These are phyloP conservation scores for Panorpa germanica DNA, from an alignment of 2,888 invertebrate species.

Conservation along the genomic window DNA sequence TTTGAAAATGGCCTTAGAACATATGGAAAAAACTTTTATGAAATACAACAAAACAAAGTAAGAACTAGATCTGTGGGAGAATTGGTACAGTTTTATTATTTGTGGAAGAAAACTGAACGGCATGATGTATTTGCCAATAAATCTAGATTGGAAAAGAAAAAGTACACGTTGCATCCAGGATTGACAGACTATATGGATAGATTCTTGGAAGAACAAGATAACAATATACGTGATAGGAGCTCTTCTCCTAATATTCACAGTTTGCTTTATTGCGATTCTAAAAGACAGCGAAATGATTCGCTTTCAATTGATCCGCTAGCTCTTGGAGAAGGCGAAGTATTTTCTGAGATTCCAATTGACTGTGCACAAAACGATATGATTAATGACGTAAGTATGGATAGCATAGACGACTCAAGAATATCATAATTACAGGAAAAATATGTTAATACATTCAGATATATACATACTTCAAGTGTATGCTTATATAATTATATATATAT, in stretches of 20 bases:
- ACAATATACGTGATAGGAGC: slow-evolving; percentile 11
- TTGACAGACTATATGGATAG: slow-evolving; percentile 89
- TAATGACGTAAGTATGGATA: too few species aligned
- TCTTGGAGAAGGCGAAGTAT: too few species aligned
- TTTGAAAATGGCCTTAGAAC: slow-evolving; percentile 89
- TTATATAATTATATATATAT: too few species aligned
- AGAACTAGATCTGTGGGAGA: slow-evolving; percentile 89
- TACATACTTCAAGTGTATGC: too few species aligned
- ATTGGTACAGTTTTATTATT: slow-evolving; percentile 86
- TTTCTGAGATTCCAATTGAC: too few species aligned
- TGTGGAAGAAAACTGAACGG: slow-evolving; percentile 98
- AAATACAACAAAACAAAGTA: slow-evolving; percentile 87
- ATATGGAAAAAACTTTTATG: slow-evolving; percentile 91
- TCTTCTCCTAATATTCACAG: slow-evolving; percentile 10
- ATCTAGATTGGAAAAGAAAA: slow-evolving; percentile 77
- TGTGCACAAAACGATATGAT: too few species aligned
- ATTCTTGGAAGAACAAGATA: slow-evolving; percentile 73
- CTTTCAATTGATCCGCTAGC: too few species aligned
- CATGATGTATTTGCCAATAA: slow-evolving; percentile 79
- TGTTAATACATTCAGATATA: too few species aligned
- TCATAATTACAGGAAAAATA: too few species aligned
- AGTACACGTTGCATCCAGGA: slow-evolving; percentile 79
- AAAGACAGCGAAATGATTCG: slow-evolving; percentile 8
- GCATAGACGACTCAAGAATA: too few species aligned
- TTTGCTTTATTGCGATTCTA: slow-evolving; percentile 9